Percentiles rank a stretch among this genome's conserved stretches.
phyloP scores from a whole-genome alignment of 1,140 invertebrate species.

The Ladona fulva region DNA sequence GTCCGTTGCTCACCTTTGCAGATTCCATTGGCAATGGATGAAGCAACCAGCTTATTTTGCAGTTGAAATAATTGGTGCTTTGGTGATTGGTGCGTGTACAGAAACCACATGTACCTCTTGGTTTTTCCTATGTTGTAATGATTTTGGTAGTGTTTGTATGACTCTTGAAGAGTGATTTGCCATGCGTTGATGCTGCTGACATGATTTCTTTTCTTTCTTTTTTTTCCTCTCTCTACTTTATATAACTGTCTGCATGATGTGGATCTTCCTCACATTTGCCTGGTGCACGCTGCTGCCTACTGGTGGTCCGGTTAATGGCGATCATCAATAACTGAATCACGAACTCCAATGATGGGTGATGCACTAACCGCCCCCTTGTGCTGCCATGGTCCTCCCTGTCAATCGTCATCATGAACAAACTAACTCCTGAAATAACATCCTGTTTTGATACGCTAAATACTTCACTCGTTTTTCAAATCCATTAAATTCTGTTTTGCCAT shows the following conservation, averaged over 20 bases:
- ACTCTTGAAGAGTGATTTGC: not conserved
- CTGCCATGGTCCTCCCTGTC: conserved; percentile 13
- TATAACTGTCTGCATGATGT: conserved; percentile 44
- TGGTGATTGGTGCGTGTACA: not conserved
- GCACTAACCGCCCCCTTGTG: not conserved
- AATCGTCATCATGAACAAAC: not conserved
- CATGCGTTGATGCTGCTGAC: conserved; percentile 4
- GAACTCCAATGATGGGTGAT: conserved; percentile 4
- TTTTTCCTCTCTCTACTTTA: conserved; percentile 33
- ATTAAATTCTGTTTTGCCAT: too few relatives aligned
- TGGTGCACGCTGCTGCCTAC: conserved; percentile 15
- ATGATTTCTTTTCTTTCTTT: conserved; percentile 34
- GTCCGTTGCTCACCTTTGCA: not conserved
- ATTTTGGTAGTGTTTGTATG: not conserved
- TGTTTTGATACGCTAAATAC: not conserved
- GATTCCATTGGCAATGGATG: not conserved
- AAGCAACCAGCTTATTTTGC: not conserved
- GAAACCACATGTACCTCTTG: not conserved
- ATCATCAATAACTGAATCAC: conserved; percentile 16
- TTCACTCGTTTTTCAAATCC: not conserved
- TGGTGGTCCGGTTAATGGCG: not conserved
- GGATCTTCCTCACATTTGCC: conserved; percentile 23
- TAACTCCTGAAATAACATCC: conserved; percentile 7
- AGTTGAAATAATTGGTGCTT: conserved; percentile 1
- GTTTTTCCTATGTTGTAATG: not conserved